These are phyloP conservation scores for Anguilla anguilla DNA, from an alignment of 2,797 vertebrate species.

Conservation along the genomic window DNA sequence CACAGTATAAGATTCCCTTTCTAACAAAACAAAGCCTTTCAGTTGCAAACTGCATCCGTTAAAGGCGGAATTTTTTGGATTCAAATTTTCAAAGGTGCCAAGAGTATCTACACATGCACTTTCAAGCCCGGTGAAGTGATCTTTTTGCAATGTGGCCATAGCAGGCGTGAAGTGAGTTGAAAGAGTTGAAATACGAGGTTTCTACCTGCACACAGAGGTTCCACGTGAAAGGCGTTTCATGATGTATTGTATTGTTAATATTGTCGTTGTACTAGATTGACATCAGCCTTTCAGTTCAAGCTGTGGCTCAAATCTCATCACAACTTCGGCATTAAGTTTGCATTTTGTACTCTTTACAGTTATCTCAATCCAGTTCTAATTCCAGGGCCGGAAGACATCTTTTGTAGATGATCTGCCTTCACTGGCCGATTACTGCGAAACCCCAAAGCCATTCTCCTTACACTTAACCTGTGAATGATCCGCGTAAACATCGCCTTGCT, in stretches of 20 bases:
- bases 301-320: neutral
- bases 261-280: neutral
- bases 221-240: neutral
- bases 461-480: constrained; percentile 31
- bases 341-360: constrained; percentile 22
- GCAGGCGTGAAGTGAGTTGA: neutral
- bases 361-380: constrained; percentile 32
- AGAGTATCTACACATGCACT: neutral
- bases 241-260: neutral
- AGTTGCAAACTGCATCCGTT: neutral
- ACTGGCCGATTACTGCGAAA: constrained; percentile 23
- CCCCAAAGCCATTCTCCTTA: constrained; percentile 15
- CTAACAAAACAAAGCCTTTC: neutral
- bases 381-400: constrained; percentile 5
- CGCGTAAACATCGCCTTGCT: constrained; percentile 6
- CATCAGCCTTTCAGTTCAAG: neutral
- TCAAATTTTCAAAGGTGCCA: neutral
- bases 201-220: neutral
- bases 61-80: neutral
- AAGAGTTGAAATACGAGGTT: neutral
- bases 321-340: neutral
- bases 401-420: constrained; percentile 20
- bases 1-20: neutral
- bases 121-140: neutral
- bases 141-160: neutral